Evolutionary conservation across 2,113 vertebrate species (phyloP), one percentile per base, ranked within the genome.

Genomic region (Melanerpes formicivorus): DNA sequence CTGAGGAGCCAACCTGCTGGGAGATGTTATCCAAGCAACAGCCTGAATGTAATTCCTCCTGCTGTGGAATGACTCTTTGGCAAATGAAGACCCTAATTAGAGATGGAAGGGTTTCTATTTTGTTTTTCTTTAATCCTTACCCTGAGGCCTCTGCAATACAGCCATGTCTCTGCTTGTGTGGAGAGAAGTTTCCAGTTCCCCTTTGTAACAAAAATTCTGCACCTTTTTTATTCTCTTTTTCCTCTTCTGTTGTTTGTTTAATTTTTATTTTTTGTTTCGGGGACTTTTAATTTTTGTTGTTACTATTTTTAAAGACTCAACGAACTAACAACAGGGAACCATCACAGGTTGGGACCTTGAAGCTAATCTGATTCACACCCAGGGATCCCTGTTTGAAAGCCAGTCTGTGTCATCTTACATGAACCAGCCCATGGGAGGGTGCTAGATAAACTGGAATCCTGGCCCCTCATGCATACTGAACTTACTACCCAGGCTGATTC

Each of bases 101-200:
- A 98, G 97, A 97, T 96, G 96, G 97, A 97, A 97, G 97, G 97
- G 93, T 97, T 98, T 98, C 97, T 97, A 94, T 97, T 97, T 97
- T 97, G 97, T 98, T 98, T 96, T 97, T 97, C 97, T 97, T 96
- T 98, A 98, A 99, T 98, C 98, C 98, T 98, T 98, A 97, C 98
- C 98, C 98, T 91, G 96, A 98, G 98, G 98, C 98, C 95, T 96
- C 97, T 95, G 93, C 97, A 97, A 87, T 90, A 94, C 96, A 96
- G 95, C 98, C 96, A 80, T 98, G 98, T 97, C 98, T 97, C 97
- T 98, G 98, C 98, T 98, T 98, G 98, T 97, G 97, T 97, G 97
- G 93, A 97, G 97, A 97, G 97, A 98, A 97, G 97, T 97, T 97
- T 97, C 97, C 96, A 97, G 95, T 97, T 97, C 96, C 95, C 90